Base-by-base conservation (phyloP, 2,113 vertebrate genomes). In the Chascanopsetta lugubris region DNA sequence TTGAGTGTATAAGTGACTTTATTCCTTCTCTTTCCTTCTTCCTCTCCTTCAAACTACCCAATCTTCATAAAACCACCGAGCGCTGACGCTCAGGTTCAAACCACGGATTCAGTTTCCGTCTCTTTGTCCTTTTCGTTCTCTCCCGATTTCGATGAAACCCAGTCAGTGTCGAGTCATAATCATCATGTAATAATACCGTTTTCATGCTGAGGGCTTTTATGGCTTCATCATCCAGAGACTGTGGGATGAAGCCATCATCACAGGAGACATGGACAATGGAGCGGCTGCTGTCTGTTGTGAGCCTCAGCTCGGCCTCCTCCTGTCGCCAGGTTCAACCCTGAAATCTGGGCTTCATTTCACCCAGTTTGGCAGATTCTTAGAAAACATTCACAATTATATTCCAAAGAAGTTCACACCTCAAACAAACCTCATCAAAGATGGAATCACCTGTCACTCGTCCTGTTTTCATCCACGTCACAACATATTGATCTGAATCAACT, bases 61-160 rank as follows among this genome's bases (percentile, higher is more conserved):
- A 79, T 79, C 70, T 69, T 54, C 54, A 80, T 75, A 68, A 80
- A 75, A 61, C 67, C 72, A 58, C 46, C 15, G 36, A 45, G 51
- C 47, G 26, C 63, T 59, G 47, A 61, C 15, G 45, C 54, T 29
- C 70, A 47, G 46, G 60, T 34, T 21, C 24, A 47, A 51, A 61
- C 10, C 24, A 47, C 6, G 61, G 45, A 53, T 25, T 61, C 34
- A 36, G 45, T 22, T n/a, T 47, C 43, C 38, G 0, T 64, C 53
- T 29, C 20, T 46, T 15, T 30, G 24, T 38, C 73, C 63, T 11
- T 54, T 21, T 10, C 1, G 7, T 17, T 27, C 34, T 40, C 22
- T 29, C n/a, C 6, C 54, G 26, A 46, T 15, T 55, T 53, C 29
- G 5, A 63, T 69, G 69, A 83, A 79, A 64, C 38, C n/a, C 62